A percentile compares a stretch with the other conserved stretches of the same genome.
Evolutionary conservation across 1,140 invertebrate genomes (phyloP).

Genomic region (Lysiphlebus fabarum): DNA sequence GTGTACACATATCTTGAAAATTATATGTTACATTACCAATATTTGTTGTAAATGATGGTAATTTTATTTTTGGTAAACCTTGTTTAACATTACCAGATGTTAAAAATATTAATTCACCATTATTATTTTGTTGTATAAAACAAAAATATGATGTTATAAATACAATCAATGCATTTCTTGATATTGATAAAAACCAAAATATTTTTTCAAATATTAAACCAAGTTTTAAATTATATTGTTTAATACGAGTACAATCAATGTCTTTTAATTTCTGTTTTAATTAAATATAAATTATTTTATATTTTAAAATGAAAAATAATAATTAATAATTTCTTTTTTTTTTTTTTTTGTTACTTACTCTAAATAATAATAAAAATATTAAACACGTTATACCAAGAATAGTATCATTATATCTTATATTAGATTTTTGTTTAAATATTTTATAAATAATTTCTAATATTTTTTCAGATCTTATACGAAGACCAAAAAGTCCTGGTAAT

Average conservation of each 20-base stretch:
- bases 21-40: constrained; percentile 59
- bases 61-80: constrained; percentile 59
- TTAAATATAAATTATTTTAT: constrained; percentile 25
- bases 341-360: constrained; percentile 54
- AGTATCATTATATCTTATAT: constrained; percentile 61
- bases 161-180: constrained; percentile 76
- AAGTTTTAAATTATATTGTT: constrained; percentile 35
- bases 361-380: constrained; percentile 61
- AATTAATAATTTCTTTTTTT: not conserved
- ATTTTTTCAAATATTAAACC: constrained; percentile 50
- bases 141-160: constrained; percentile 62
- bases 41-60: constrained; percentile 57
- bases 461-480: constrained; percentile 64
- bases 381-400: constrained; percentile 66
- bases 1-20: constrained; percentile 60
- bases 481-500: constrained; percentile 77
- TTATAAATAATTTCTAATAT: constrained; percentile 61
- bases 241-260: constrained; percentile 49
- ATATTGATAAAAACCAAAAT: constrained; percentile 72
- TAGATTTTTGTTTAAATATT: constrained; percentile 58
- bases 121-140: constrained; percentile 38
- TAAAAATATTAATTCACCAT: constrained; percentile 50
- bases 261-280: constrained; percentile 70
- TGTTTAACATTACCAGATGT: constrained; percentile 59
- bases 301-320: not conserved